Conservation (phyloP, 2,113 vertebrate genomes). For the Pterophyllum scalare region DNA sequence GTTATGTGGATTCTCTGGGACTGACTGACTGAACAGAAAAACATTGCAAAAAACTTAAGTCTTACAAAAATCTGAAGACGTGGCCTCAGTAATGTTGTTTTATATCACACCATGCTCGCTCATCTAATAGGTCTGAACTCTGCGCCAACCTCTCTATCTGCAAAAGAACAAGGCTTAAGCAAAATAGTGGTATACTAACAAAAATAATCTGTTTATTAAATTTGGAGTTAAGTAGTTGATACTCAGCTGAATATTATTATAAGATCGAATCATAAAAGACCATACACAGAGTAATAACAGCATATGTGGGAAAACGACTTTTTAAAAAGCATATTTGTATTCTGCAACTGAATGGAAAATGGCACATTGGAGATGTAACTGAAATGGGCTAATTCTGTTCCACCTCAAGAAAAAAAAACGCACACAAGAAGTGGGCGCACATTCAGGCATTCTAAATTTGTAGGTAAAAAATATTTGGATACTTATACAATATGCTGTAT, state of each 20-base stretch:
- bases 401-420: neutral
- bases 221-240: neutral
- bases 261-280: neutral
- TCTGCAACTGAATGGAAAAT: neutral
- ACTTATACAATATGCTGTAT: neutral
- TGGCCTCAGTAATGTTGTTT: neutral
- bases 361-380: neutral
- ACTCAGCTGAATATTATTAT: neutral
- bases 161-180: neutral
- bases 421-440: neutral
- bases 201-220: neutral
- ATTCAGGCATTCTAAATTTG: neutral
- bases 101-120: neutral
- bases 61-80: neutral
- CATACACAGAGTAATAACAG: neutral
- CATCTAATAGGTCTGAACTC: neutral
- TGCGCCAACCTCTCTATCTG: rapidly evolving
- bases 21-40: neutral
- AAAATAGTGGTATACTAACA: neutral
- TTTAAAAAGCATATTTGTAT: neutral
- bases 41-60: neutral
- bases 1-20: neutral
- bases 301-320: neutral
- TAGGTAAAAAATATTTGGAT: neutral
- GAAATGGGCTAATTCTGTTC: neutral